Evolutionary conservation across 2,797 vertebrate species (phyloP), one percentile per base, ranked within the genome.

Genomic region (Carapus acus): DNA sequence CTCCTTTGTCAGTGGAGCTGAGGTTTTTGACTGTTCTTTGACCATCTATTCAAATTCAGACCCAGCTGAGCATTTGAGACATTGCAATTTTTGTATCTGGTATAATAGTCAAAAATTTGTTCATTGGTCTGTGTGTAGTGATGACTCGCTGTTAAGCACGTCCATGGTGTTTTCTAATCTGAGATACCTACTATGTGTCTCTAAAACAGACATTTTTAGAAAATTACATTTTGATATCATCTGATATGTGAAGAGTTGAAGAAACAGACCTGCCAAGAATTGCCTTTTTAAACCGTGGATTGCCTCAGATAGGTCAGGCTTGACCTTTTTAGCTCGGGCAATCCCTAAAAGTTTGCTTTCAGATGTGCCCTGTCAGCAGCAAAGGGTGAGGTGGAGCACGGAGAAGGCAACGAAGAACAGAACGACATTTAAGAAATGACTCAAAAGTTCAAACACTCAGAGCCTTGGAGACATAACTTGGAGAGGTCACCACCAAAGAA

Each of bases 41-140:
- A n/a, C n/a, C 53, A 46, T 77, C 52, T 27, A 43, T 70, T n/a
- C 65, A 62, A 58, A 37, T 22, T 54, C 24, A 29, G 57, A 46
- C 45, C 22, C 20, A 40, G 45, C 61, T 34, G 38, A 65, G 63
- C 68, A 73, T 71, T 67, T 81, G 72, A 63, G 57, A 56, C 49
- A 27, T 77, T 78, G 62, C 57, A 11, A 61, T 54, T 60, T 22
- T 77, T 80, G 69, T 52, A 57, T 54, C 56, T 46, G 58, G 60
- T 65, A 58, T 71, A 49, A 67, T 54, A 34, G 21, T n/a, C n/a
- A 67, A 65, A 53, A 58, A 54, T 58, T 20, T 17, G 13, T 54
- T 37, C 36, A 37, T 47, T 44, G 20, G 40, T 59, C 47, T 33
- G 38, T 58, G 48, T 66, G 46, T 58, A 49, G 63, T 43, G 61